These are phyloP conservation scores for Cottus gobio DNA, from an alignment of 2,113 vertebrate species.

Conservation along the genomic window DNA sequence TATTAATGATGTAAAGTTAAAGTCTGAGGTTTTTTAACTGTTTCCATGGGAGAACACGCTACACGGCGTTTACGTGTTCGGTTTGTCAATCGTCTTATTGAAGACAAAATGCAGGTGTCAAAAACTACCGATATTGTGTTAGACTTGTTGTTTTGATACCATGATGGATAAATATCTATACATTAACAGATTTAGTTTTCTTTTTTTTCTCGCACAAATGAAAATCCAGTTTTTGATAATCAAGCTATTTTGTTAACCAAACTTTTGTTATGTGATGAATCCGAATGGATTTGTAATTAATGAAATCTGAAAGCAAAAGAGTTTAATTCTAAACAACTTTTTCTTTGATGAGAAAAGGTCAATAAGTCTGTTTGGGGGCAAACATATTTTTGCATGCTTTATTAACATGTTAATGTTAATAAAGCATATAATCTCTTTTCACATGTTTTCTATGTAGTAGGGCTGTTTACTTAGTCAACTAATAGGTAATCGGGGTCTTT, in stretches of 20 bases:
- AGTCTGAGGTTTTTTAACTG: background rate
- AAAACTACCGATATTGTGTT: background rate
- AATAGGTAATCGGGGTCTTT: background rate
- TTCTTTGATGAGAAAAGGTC: background rate
- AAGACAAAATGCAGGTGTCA: background rate
- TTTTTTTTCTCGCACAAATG: background rate
- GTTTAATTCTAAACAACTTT: background rate
- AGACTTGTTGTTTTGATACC: background rate
- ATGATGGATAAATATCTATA: background rate
- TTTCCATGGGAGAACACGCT: background rate
- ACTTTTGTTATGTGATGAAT: background rate
- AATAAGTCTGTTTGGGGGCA: background rate
- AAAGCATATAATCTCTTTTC: background rate
- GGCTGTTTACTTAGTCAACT: constrained; percentile 10
- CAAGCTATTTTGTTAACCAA: background rate
- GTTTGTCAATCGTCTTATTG: background rate
- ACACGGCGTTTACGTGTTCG: background rate
- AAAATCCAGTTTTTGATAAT: background rate
- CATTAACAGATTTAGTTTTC: background rate
- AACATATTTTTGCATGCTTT: background rate
- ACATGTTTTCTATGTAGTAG: background rate
- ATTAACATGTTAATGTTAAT: background rate
- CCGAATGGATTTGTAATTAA: background rate
- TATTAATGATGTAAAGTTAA: constrained; percentile 31
- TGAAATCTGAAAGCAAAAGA: background rate